Base-by-base conservation (phyloP, 2,888 invertebrate species). In the Noctua pronuba region DNA sequence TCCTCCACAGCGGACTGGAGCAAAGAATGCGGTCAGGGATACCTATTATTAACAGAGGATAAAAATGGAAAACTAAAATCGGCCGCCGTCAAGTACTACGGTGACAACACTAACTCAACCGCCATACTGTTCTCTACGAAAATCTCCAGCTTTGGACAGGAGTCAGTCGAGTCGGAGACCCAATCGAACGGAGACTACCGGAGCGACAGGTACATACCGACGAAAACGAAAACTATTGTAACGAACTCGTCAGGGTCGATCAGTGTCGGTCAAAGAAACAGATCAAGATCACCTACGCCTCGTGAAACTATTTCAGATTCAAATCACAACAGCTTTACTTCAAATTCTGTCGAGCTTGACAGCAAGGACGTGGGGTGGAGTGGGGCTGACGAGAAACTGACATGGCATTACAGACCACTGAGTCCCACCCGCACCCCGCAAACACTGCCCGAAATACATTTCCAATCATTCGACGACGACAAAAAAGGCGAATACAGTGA, bases 381-480 rank as follows among this genome's bases (percentile, higher is more conserved):
- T 77, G 93, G 91, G 75, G 89, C 90, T 81, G 92, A 93, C 85
- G 94, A 95, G 77, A 96, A 96, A 92, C 89, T 96, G 82, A 94
- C 94, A 83, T 97, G 96, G 96, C 95, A 95, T 92, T 96, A 96
- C 90, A 94, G 94, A 85, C 96, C 97, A 84, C 91, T 93, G 89
- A 95, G 94, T 87, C 94, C 95, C 84, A 91, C 92, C 89, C 94
- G 94, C 85, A 92, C 92, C 90, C 93, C 94, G 82, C 89, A 91
- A 91, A 83, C 91, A 85, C 84, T 73, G 84, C 95, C 96, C 71
- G 96, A 96, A 90, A 96, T 97, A 90, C 95, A 97, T 90, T 97
- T 97, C 91, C 97, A 97, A 91, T 97, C 97, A 83, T 97, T 95
- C 90, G 97, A 97, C 78, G 94, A 94, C 84, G 94, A 95, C 78